Evolutionary conservation across 2,113 vertebrate genomes (phyloP), one percentile per base, ranked within the genome.

Genomic region (Hippopotamus amphibius): DNA sequence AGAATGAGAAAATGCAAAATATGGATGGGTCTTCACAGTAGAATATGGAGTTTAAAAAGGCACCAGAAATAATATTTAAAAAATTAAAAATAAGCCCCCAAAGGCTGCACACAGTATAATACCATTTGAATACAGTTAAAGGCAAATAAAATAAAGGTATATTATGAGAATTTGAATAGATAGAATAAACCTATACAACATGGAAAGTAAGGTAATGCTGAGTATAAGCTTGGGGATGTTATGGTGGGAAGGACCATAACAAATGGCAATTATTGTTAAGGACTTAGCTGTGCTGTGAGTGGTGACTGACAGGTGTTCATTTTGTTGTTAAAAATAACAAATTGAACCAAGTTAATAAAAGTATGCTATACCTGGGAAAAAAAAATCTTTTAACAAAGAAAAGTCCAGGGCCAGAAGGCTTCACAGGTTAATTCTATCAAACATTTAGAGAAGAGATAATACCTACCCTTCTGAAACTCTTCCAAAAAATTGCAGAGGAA

Each of bases 1-100:
- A 37, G 26, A 17, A 12, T 2, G 22, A 13, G 9, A 1, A 5
- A 26, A 59, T 22, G 22, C 2, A 21, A 7, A 30, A 15, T 11
- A 4, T 19, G 37, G 14, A 41, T 2, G 71, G 33, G 15, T 55
- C 61, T 53, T 11, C 22, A n/a, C 59, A 53, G n/a, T 37, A 14
- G 22, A 21, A 50, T 13, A 14, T 1, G 33, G 8, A 65, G 59
- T 79, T 65, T n/a, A 26, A 19, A 77, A 15, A 69, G 26, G 24
- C 41, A 30, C 85, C 37, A 30, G 16, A 22, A 50, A 79, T 37
- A 41, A 41, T 21, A 30, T 16, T 30, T 37, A 50, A 69, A 80
- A 37, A 57, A 68, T 61, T 8, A 33, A 16, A 63, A 43, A 12
- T 12, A 13, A 4, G 7, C 21, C 50, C 21, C 48, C 71, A 41